These are phyloP conservation scores for Drosophila lini DNA, from an alignment of 1,140 invertebrate genomes.

Conservation along the genomic window DNA sequence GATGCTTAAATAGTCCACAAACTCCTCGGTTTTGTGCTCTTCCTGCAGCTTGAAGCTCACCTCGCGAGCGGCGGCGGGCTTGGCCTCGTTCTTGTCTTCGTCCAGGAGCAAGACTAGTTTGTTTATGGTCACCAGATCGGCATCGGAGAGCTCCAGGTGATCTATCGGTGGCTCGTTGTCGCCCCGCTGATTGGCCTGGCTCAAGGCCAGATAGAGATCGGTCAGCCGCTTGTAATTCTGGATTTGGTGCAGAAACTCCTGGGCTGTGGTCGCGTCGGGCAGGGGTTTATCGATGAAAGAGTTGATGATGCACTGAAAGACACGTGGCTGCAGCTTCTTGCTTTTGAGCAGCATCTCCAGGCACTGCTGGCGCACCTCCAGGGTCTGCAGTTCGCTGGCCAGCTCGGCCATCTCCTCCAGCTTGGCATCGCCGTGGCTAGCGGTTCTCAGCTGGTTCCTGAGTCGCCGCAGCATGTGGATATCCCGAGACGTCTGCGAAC, in stretches of 20 bases:
- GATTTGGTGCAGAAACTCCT: slow-evolving; percentile 55
- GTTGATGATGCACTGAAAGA: slow-evolving; percentile 69
- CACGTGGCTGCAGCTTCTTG: slow-evolving; percentile 70
- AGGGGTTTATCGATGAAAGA: slow-evolving; percentile 42
- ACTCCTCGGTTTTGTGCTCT: slow-evolving; percentile 64
- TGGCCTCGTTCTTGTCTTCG: slow-evolving; percentile 26
- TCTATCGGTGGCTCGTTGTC: slow-evolving; percentile 49
- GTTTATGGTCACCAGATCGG: slow-evolving; percentile 78
- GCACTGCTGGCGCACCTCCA: slow-evolving; percentile 89
- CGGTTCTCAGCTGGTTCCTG: slow-evolving; percentile 88
- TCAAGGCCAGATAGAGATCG: slow-evolving; percentile 66
- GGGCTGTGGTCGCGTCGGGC: background rate
- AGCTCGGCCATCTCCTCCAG: slow-evolving; percentile 84
- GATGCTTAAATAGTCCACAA: slow-evolving; percentile 75
- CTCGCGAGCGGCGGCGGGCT: slow-evolving; percentile 38
- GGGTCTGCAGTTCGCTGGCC: slow-evolving; percentile 89
- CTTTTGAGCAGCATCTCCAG: slow-evolving; percentile 89
- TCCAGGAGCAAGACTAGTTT: slow-evolving; percentile 74
- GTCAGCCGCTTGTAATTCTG: slow-evolving; percentile 72
- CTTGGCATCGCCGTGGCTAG: slow-evolving; percentile 74
- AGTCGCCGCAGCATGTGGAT: slow-evolving; percentile 93
- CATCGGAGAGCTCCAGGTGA: slow-evolving; percentile 64
- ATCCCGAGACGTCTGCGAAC: slow-evolving; percentile 93
- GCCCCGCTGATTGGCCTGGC: slow-evolving; percentile 12
- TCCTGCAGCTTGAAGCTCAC: slow-evolving; percentile 62